Base-by-base conservation (phyloP, 1,140 invertebrate species). In the Aphelenchoides fujianensis region DNA sequence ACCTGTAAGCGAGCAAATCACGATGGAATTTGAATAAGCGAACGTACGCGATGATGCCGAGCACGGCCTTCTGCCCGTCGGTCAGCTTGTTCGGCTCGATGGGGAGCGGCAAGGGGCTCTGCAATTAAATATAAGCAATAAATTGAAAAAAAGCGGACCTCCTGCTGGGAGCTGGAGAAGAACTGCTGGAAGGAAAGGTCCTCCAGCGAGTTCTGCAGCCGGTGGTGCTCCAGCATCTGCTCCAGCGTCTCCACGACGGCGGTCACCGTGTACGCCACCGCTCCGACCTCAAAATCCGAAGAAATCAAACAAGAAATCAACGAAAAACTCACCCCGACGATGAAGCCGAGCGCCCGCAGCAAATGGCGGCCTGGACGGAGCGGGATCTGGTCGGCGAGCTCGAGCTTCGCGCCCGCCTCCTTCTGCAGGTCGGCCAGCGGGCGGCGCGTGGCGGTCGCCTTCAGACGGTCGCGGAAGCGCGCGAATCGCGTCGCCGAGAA, bases 31-130 rank as follows among this genome's bases (percentile, higher is more conserved):
- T 19, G 2, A 27, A 7, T 28, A 70, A 76, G 3, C n/a, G n/a
- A n/a, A 54, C 54, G 35, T 30, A 76, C 57, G 36, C 88, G 83
- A 91, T 90, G 73, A 97, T 91, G 1, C 90, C 90, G 36, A 88
- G 88, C 85, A 93, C 93, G 9, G 93, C 85, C 85, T 90, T 91
- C 79, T 94, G 89, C 54, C 90, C 91, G 36, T 90, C 88, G 61
- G 88, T 87, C 28, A 94, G 7, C 69, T 64, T 41, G 19, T 57
- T 27, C 31, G 34, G 7, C 5, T 75, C 19, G 3, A 59, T 36
- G n/a, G 31, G 19, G 16, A 31, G 35, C 12, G 85, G 61, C 23
- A 61, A 74, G 32, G 30, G 41, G 1, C 9, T 23, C 27, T 36
- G 48, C 55, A 72, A 2, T n/a, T n/a, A n/a, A n/a, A n/a, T n/a